These are phyloP conservation scores for Antigone vipio DNA, from an alignment of 2,113 vertebrate species.

Conservation along the genomic window DNA sequence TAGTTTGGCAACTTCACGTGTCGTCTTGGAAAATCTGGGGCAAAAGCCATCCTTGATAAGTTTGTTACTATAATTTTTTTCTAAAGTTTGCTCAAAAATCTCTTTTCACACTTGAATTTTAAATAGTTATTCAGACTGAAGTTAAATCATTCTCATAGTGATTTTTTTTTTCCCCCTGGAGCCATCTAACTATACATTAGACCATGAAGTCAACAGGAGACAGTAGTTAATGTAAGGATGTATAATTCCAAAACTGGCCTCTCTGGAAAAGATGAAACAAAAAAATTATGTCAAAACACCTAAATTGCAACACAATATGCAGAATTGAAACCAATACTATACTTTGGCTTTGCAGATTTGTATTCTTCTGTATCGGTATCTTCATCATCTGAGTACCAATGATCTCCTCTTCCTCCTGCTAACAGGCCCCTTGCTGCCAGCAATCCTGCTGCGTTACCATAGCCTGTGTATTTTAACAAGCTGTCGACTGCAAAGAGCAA, in stretches of 20 bases:
- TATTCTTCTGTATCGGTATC: constrained; percentile 98
- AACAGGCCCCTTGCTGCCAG: constrained; percentile 91
- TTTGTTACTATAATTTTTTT: background rate
- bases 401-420: constrained; percentile 92
- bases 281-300: constrained; percentile 39
- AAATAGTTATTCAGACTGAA: background rate
- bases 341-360: constrained; percentile 91
- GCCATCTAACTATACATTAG: background rate
- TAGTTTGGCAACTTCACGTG: background rate
- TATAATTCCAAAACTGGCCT: constrained; percentile 19
- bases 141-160: background rate
- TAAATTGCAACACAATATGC: background rate
- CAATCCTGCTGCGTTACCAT: constrained; percentile 93
- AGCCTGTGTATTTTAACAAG: constrained; percentile 96
- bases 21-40: background rate
- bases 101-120: background rate
- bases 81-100: background rate
- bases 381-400: constrained; percentile 95
- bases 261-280: background rate
- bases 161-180: background rate
- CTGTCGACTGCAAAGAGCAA: constrained; percentile 85
- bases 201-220: background rate
- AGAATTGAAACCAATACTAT: constrained; percentile 53
- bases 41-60: background rate
- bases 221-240: background rate